phyloP scores from a whole-genome alignment of 1,140 invertebrate species.

The Hormaphis cornu region DNA sequence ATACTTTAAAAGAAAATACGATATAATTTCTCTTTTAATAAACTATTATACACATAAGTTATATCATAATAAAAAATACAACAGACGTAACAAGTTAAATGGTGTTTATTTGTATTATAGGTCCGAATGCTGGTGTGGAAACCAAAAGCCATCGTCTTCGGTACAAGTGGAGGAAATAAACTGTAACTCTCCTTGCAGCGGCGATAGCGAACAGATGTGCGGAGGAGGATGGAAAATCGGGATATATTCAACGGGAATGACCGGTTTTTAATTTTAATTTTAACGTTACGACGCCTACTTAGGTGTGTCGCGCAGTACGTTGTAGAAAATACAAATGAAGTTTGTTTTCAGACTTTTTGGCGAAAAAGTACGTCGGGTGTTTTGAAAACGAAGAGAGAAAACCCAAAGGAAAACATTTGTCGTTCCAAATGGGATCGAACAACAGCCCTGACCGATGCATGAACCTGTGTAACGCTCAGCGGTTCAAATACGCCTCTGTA shows the following conservation, averaged over 20 bases:
- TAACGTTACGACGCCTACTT: too few relatives aligned
- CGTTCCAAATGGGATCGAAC: conserved; percentile 24
- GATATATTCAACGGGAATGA: conserved; percentile 75
- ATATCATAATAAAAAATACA: too few relatives aligned
- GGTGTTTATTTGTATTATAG: too few relatives aligned
- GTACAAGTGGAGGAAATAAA: conserved; percentile 48
- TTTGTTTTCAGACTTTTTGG: background rate
- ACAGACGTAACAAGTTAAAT: too few relatives aligned
- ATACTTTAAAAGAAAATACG: too few relatives aligned
- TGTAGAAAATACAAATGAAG: too few relatives aligned
- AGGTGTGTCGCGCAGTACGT: too few relatives aligned
- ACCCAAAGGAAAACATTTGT: background rate
- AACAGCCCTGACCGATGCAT: conserved; percentile 35
- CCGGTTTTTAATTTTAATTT: conserved; percentile 51
- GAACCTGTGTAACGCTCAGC: conserved; percentile 34
- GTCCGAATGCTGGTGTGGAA: conserved; percentile 86
- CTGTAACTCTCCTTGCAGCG: conserved; percentile 76
- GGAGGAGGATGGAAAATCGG: conserved; percentile 81
- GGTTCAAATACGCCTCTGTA: background rate
- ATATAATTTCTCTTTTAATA: too few relatives aligned
- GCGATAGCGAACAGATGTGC: conserved; percentile 60
- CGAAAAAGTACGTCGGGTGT: conserved; percentile 14
- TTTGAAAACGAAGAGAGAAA: background rate
- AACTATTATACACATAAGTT: too few relatives aligned
- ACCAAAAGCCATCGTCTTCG: conserved; percentile 54